Evolutionary conservation across 1,140 invertebrate genomes (phyloP).

Genomic region (Solenopsis invicta): DNA sequence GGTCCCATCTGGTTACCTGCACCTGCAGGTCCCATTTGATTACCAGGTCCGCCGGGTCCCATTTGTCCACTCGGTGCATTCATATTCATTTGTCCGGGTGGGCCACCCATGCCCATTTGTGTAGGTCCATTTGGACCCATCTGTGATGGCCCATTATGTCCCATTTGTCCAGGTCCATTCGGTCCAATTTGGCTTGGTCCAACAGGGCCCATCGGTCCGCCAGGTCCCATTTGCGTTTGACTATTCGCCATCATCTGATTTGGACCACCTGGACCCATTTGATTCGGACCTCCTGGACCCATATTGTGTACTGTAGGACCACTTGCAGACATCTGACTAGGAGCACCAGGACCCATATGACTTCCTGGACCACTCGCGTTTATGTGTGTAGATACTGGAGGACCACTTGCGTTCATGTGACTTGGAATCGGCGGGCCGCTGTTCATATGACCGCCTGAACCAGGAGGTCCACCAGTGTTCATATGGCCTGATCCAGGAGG

Average conservation of each 20-base stretch:
- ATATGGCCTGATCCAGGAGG: slow-evolving; percentile 71
- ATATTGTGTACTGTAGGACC: slow-evolving; percentile 64
- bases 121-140: slow-evolving; percentile 73
- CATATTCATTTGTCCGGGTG: slow-evolving; percentile 73
- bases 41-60: slow-evolving; percentile 64
- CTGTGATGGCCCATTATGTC: slow-evolving; percentile 71
- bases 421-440: slow-evolving; percentile 67
- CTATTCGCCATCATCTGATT: slow-evolving; percentile 71
- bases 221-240: slow-evolving; percentile 73
- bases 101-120: slow-evolving; percentile 67
- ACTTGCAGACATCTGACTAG: slow-evolving; percentile 71
- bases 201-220: slow-evolving; percentile 62
- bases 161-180: slow-evolving; percentile 71
- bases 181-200: slow-evolving; percentile 69
- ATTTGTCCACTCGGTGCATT: slow-evolving; percentile 63
- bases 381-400: slow-evolving; percentile 74
- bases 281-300: slow-evolving; percentile 73
- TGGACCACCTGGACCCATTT: slow-evolving; percentile 68
- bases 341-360: slow-evolving; percentile 73
- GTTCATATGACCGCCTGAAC: slow-evolving; percentile 76
- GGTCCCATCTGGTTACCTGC: slow-evolving; percentile 72
- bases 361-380: slow-evolving; percentile 67
- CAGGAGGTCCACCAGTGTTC: slow-evolving; percentile 70
- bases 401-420: slow-evolving; percentile 78
- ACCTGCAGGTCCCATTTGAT: slow-evolving; percentile 71